Percentiles rank a stretch among this genome's conserved stretches.
These are phyloP conservation scores for Calonectris borealis DNA, from an alignment of 2,113 vertebrate genomes.

Conservation along the genomic window DNA sequence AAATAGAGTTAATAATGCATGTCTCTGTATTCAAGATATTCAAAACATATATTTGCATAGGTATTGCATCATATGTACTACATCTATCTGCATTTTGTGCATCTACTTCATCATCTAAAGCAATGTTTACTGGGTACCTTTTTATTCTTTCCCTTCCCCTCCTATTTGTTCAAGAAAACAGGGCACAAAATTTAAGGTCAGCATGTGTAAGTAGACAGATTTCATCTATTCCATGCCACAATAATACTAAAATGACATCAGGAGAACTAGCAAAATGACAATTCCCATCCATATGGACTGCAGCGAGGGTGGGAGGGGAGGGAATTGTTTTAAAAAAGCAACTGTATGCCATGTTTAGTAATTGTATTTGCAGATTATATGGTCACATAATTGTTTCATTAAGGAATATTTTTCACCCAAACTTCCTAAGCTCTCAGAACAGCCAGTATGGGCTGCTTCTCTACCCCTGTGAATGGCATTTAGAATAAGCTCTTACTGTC, in stretches of 20 bases:
- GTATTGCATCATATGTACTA: fast-evolving
- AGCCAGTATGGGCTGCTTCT: not conserved
- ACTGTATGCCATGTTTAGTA: not conserved
- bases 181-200: not conserved
- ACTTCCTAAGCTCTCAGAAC: not conserved
- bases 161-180: not conserved
- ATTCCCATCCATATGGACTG: not conserved
- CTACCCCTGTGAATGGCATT: not conserved
- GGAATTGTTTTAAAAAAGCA: not conserved
- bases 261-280: not conserved
- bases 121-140: not conserved
- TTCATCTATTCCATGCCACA: not conserved
- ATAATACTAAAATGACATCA: not conserved
- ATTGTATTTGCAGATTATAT: not conserved
- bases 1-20: not conserved
- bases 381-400: not conserved
- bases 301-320: not conserved
- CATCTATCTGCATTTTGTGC: fast-evolving
- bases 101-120: not conserved
- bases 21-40: not conserved
- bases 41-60: not conserved
- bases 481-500: not conserved
- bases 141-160: not conserved
- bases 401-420: not conserved
- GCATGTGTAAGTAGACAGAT: not conserved